A percentile compares a stretch with the other conserved stretches of the same genome.
Evolutionary conservation across 2,113 vertebrate species (phyloP).

Genomic region (Aegithalos caudatus): DNA sequence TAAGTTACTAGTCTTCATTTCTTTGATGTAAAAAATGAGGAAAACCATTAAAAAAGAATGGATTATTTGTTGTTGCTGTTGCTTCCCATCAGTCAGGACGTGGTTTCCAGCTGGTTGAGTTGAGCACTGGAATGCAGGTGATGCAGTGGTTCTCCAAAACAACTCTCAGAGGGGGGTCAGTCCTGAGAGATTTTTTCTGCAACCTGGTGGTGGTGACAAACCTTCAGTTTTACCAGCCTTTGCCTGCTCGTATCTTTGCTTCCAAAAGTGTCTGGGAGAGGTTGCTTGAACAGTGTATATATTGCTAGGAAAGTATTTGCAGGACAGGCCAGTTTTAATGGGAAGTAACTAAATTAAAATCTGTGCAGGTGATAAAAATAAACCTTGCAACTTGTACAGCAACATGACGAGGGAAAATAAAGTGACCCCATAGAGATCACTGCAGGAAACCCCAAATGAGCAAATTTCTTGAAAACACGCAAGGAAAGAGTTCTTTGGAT

Average conservation of each 20-base stretch:
- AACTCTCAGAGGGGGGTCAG: slow-evolving; percentile 47
- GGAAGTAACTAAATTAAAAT: neutral
- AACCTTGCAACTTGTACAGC: neutral
- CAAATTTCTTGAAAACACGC: neutral
- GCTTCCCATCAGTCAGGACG: neutral
- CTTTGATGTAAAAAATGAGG: neutral
- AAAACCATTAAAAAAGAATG: neutral
- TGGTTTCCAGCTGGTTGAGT: neutral
- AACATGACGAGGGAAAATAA: neutral
- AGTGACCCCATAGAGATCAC: neutral
- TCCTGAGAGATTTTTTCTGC: neutral
- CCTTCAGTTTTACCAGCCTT: neutral
- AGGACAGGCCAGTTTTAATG: neutral
- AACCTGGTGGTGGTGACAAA: neutral
- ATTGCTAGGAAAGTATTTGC: neutral
- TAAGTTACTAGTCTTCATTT: slow-evolving; percentile 53
- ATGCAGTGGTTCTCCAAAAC: neutral
- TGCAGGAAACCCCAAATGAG: neutral
- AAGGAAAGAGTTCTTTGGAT: neutral
- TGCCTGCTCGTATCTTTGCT: neutral
- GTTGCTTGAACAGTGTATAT: neutral
- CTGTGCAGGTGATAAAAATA: neutral
- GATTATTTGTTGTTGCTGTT: neutral
- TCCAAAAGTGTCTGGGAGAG: neutral
- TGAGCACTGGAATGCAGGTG: neutral